phyloP scores from a whole-genome alignment of 2,113 vertebrate genomes.

The Rhegmatorhina hoffmannsi region DNA sequence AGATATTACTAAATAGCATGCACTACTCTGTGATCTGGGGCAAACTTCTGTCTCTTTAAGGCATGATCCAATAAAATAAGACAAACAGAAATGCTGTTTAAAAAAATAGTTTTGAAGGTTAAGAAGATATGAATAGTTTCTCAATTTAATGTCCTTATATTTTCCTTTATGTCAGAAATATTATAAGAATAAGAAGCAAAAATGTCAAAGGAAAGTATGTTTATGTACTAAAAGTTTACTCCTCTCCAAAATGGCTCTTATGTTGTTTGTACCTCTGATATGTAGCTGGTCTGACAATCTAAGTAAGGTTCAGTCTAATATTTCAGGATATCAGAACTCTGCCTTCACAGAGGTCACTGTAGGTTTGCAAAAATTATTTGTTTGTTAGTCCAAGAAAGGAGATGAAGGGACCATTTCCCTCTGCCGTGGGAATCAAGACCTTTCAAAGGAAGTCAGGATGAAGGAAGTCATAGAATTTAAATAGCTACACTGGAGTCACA shows the following conservation, averaged over 20 bases:
- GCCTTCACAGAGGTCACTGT: background rate
- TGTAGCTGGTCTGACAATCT: background rate
- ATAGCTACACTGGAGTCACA: background rate
- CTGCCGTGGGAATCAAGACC: background rate
- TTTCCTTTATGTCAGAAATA: background rate
- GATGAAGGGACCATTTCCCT: background rate
- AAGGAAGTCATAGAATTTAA: background rate
- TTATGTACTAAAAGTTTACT: background rate
- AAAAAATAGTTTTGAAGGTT: background rate
- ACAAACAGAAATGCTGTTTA: background rate
- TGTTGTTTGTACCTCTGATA: background rate
- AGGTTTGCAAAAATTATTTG: background rate
- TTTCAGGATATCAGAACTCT: background rate
- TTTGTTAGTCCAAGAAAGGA: background rate
- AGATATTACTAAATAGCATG: background rate
- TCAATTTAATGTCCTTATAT: background rate
- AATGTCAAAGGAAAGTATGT: background rate
- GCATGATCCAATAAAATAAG: background rate
- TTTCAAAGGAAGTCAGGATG: background rate
- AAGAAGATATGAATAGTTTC: background rate
- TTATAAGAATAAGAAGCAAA: background rate
- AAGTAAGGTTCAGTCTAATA: background rate
- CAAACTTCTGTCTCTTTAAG: background rate
- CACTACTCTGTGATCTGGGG: accelerated
- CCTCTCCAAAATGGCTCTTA: background rate